These are phyloP conservation scores for Sphyrna mokarran DNA, from an alignment of 2,113 vertebrate genomes.

Conservation along the genomic window DNA sequence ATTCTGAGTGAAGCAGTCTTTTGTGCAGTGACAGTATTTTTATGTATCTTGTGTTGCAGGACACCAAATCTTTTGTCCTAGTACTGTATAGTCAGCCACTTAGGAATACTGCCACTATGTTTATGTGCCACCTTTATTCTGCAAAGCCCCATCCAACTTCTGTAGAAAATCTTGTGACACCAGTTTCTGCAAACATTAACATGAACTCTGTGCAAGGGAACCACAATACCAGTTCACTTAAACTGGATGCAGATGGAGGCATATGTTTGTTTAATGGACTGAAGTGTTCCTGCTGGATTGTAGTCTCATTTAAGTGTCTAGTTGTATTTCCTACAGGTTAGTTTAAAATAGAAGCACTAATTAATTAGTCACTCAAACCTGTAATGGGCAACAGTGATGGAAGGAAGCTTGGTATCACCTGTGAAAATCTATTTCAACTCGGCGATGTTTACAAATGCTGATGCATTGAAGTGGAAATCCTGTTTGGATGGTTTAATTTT, in stretches of 20 bases:
- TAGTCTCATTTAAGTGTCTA: background rate
- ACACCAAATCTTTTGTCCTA: background rate
- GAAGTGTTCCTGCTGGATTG: background rate
- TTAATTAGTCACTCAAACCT: background rate
- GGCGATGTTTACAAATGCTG: background rate
- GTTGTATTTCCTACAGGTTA: background rate
- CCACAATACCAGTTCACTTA: background rate
- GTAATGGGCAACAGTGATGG: background rate
- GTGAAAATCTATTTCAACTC: conserved; percentile 19
- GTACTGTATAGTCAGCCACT: background rate
- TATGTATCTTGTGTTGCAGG: background rate
- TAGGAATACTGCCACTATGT: background rate
- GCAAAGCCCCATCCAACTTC: background rate
- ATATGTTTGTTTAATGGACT: background rate
- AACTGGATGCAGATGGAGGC: background rate
- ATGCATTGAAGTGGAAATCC: conserved; percentile 8
- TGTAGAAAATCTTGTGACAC: background rate
- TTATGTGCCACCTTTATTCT: background rate
- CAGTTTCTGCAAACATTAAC: background rate
- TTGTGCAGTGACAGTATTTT: background rate
- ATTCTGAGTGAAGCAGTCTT: background rate
- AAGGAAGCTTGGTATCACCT: background rate
- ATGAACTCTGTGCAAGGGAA: background rate
- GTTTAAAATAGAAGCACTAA: conserved; percentile 20
- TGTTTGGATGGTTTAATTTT: background rate